Conservation (phyloP, 2,797 vertebrate genomes). For the Emydoidea blandingii region DNA sequence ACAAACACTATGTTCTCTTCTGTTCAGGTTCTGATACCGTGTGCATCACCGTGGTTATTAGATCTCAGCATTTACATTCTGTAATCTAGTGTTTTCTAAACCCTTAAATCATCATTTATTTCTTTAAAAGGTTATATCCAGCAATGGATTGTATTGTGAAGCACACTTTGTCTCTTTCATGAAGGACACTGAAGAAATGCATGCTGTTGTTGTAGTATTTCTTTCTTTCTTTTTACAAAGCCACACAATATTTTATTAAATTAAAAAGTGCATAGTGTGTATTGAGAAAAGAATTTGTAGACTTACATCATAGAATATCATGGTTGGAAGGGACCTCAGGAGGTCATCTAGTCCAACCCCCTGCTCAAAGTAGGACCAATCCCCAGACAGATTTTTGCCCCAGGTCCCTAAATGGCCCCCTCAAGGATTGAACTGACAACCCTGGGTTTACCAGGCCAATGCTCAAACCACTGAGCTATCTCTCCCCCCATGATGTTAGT, state of each 20-base stretch:
- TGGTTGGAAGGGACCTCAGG: too few relatives aligned
- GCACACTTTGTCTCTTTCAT: conserved; percentile 70
- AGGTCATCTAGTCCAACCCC: too few relatives aligned
- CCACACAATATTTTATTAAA: conserved; percentile 53
- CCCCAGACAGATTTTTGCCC: too few relatives aligned
- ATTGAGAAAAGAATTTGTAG: background rate
- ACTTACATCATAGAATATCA: background rate
- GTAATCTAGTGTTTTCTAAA: conserved; percentile 75
- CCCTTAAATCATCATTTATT: conserved; percentile 70
- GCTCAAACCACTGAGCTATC: too few relatives aligned
- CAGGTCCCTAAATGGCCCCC: too few relatives aligned
- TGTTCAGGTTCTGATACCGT: conserved; percentile 54
- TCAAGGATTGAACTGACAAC: too few relatives aligned
- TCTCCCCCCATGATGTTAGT: background rate
- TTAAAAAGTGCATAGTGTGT: conserved; percentile 16
- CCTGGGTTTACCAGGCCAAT: too few relatives aligned
- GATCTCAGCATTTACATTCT: conserved; percentile 73
- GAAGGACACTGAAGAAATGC: conserved; percentile 67
- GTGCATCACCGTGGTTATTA: conserved; percentile 66
- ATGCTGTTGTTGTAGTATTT: conserved; percentile 12
- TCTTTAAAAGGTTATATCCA: conserved; percentile 75
- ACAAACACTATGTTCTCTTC: conserved; percentile 36
- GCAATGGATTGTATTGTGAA: conserved; percentile 68
- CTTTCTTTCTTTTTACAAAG: conserved; percentile 55
- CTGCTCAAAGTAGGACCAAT: too few relatives aligned